These are phyloP conservation scores for Perca schrenkii DNA, from an alignment of 2,113 vertebrate genomes.

Conservation along the genomic window DNA sequence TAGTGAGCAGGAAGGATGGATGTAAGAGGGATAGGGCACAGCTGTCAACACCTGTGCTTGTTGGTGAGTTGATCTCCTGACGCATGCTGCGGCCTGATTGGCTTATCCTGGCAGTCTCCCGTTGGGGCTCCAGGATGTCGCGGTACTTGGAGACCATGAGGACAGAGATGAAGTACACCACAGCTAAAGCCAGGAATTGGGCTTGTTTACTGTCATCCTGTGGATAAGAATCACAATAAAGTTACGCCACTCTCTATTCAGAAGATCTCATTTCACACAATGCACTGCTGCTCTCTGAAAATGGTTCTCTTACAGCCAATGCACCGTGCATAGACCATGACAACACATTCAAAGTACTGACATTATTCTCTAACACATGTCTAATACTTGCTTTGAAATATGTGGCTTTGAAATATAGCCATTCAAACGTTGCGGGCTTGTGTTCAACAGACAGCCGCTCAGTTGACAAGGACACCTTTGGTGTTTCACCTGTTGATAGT, in stretches of 20 bases:
- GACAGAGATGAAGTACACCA: constrained; percentile 99
- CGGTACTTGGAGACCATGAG: constrained; percentile 99
- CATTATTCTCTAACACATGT: background rate
- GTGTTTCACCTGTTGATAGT: constrained; percentile 10
- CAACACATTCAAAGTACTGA: background rate
- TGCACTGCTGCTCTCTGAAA: background rate
- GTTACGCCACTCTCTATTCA: constrained; percentile 22
- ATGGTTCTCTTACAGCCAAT: background rate
- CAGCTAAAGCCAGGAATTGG: constrained; percentile 96
- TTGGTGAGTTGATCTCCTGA: constrained; percentile 94
- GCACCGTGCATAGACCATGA: background rate
- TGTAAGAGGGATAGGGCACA: constrained; percentile 18
- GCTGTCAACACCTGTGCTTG: constrained; percentile 90
- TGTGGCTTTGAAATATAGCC: background rate
- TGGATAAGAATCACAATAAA: constrained; percentile 23
- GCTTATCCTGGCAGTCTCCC: constrained; percentile 91
- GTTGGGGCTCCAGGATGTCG: constrained; percentile 96
- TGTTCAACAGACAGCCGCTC: constrained; percentile 5
- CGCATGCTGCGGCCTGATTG: constrained; percentile 90
- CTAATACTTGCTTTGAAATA: background rate
- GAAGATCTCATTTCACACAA: constrained; percentile 18
- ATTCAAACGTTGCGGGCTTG: background rate
- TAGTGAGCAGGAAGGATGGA: constrained; percentile 20
- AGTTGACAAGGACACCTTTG: background rate
- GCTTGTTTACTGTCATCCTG: constrained; percentile 98